Percentiles rank a stretch among this genome's conserved stretches.
Evolutionary conservation across 2,113 vertebrate species (phyloP).

Genomic region (Pavo muticus): DNA sequence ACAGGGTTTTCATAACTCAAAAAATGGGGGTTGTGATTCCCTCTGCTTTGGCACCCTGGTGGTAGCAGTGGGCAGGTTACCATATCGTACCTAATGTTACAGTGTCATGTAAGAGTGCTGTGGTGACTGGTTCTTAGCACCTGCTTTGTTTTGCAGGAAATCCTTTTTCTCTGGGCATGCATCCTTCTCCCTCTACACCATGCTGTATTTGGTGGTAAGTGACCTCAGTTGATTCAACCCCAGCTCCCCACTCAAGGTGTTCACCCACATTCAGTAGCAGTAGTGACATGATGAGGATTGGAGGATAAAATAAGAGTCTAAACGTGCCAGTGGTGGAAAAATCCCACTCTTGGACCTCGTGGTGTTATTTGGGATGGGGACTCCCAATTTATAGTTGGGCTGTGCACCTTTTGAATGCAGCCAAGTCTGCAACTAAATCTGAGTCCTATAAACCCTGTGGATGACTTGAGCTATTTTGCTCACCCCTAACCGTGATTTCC

Average conservation of each 20-base stretch:
- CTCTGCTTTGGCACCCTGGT: background rate
- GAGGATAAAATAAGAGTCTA: background rate
- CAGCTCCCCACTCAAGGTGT: fast-evolving
- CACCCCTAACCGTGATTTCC: fast-evolving
- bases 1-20: background rate
- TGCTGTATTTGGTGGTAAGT: slow-evolving; percentile 99
- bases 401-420: background rate
- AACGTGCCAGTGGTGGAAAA: background rate
- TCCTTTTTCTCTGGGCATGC: slow-evolving; percentile 99
- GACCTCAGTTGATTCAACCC: background rate
- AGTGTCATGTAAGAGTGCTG: background rate
- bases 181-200: slow-evolving; percentile 97
- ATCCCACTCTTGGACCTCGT: background rate
- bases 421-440: background rate
- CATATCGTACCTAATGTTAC: fast-evolving
- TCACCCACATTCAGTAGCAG: fast-evolving
- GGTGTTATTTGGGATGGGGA: background rate
- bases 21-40: background rate
- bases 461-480: background rate
- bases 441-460: background rate
- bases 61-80: background rate
- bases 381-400: background rate
- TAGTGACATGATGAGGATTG: fast-evolving
- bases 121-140: slow-evolving; percentile 6
- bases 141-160: slow-evolving; percentile 86